Evolutionary conservation across 2,888 invertebrate genomes (phyloP), one percentile per base, ranked within the genome.

Genomic region (Coenonympha glycerion): DNA sequence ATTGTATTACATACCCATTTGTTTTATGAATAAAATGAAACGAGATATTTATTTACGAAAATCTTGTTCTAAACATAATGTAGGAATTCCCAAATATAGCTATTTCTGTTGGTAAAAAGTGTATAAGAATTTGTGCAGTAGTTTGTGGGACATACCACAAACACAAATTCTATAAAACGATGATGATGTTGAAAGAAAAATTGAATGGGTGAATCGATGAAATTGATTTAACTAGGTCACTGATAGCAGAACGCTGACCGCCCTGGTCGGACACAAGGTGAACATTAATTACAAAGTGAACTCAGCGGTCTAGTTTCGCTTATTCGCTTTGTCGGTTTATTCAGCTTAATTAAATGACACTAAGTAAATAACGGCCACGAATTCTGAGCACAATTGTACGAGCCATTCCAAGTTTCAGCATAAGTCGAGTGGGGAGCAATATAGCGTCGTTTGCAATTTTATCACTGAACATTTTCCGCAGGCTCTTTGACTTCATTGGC

Each of bases 271-370:
- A 24, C 6, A 24, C 26, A 22, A 22, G 34, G 8, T 44, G 46
- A 53, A 56, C 46, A 58, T 55, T 55, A 53, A 55, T 56, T 53
- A 56, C 45, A 52, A 49, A 56, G 47, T 49, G 41, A 48, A 40
- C 22, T 34, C 46, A 21, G 18, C 30, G 52, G 52, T 34, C 41
- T 44, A 33, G 37, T 22, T 63, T 62, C 62, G 53, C 59, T 59
- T 58, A 58, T 63, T 57, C 64, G 57, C 64, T 63, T 61, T 50
- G 64, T 63, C 68, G 61, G 65, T 79, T 76, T 76, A 73, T 79
- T 74, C 73, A 69, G 70, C 67, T 74, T 80, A 81, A 83, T 82
- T 81, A 79, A 80, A 81, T 77, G 77, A 76, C 71, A 71, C 68
- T 73, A 71, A 75, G 74, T 73, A 76, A 81, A 81, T 73, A 78